Evolutionary conservation across 23 tunicate genomes (phyloP), one percentile per base, ranked within the genome.

Genomic region (Clavelina lepadiformis): DNA sequence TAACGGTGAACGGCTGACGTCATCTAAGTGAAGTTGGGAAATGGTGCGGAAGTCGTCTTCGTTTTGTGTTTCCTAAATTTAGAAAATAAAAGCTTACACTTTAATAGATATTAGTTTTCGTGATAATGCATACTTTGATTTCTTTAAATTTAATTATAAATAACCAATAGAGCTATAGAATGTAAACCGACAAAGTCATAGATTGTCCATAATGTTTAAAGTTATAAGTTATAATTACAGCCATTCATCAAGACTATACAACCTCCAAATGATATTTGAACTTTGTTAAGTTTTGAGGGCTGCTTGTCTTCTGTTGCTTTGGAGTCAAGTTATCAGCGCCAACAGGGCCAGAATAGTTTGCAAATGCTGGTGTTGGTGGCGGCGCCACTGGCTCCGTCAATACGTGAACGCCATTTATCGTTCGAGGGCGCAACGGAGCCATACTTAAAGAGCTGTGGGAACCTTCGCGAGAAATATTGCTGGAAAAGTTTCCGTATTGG

Each of bases 321-420:
- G n/a, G n/a, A n/a, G n/a, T 22, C 19, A 63, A n/a, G 25, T 73
- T 33, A 1, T 58, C 68, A 25, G 68, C 56, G 31, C 36, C 37
- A 28, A 44, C 68, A 22, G 78, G 78, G 41, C 58, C 67, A 26
- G 67, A 19, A 31, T 73, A 73, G 4, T 53, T 44, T 8, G 78
- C 78, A 29, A 73, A 73, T 23, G 78, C 78, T 1, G 78, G 78
- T 19, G 68, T 73, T 26, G 45, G 65, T 21, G 68, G 78, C 35
- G 30, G 38, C 24, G 26, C 30, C 23, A 28, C 20, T 18, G 67
- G 36, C 26, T 73, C 58, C 18, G 20, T 25, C 25, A 11, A 28
- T 1, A 30, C 5, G 25, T 45, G 68, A 4, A 58, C 35, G 30
- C 28, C n/a, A n/a, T n/a, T n/a, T n/a, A n/a, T n/a, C n/a, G n/a